Conservation (phyloP, 2,888 invertebrate species). For the Nemotelus pantherinus region DNA sequence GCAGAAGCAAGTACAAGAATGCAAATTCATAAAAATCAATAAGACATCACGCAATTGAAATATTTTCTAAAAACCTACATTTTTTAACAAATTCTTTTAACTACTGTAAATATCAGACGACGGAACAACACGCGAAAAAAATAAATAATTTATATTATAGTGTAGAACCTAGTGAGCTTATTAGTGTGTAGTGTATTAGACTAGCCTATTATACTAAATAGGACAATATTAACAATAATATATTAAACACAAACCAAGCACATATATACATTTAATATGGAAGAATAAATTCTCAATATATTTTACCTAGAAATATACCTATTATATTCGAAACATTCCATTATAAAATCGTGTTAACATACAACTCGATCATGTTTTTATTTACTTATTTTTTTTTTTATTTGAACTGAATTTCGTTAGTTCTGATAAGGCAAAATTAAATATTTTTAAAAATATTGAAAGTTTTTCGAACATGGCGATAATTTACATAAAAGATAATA, state of each 20-base stretch:
- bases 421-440: neutral
- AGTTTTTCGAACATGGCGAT: neutral
- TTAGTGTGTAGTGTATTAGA: conserved; percentile 23
- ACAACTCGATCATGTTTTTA: neutral
- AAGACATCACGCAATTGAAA: neutral
- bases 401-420: neutral
- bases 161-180: conserved; percentile 37
- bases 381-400: neutral
- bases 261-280: neutral
- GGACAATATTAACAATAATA: neutral
- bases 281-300: neutral
- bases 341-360: neutral
- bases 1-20: no score
- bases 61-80: neutral
- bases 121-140: neutral
- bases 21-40: no score
- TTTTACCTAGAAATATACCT: neutral
- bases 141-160: neutral
- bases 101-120: conserved; percentile 19
- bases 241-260: neutral
- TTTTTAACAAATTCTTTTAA: neutral
- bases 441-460: neutral
- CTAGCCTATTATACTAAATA: neutral
- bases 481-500: neutral
- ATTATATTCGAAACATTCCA: conserved; percentile 9